Base-by-base conservation (phyloP, 1,140 invertebrate genomes). In the Ctenoplectra terminalis region DNA sequence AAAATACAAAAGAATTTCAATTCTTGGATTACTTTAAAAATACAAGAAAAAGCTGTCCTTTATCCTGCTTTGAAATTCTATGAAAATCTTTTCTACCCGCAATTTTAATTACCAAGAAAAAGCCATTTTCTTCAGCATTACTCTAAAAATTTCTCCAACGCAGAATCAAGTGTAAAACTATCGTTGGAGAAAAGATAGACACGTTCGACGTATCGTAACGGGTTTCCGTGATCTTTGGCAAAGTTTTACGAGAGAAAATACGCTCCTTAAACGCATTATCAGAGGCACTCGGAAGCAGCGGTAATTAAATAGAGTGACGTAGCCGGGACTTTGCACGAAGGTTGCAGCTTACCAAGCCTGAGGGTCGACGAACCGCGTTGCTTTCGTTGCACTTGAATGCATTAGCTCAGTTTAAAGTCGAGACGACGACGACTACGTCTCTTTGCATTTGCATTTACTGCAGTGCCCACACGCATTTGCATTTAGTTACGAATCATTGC, bases 401-500 rank as follows among this genome's bases (percentile, higher is more conserved):
- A 86, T 86, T 86, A 86, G 84, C 61, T 70, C 79, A 52, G 73
- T 73, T 86, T 86, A 86, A 86, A 86, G 85, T 86, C 60, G 79
- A 85, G 84, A 64, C 71, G 67, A 72, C 81, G 74, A 71, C 75
- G 82, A 43, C 81, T 67, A 67, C 54, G 79, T 85, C 83, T 86
- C 85, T 78, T 86, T 86, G 73, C 72, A 86, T 86, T 86, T 86
- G 83, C 85, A 86, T 86, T 86, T 82, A 74, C 84, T 82, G 73
- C 78, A 77, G 85, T 86, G 78, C 60, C 85, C 85, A 82, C 83
- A 78, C 66, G 73, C 84, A 86, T 86, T 86, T 86, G 84, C 85
- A 86, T 86, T 86, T 82, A 82, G 83, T 86, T 86, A 85, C 69
- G 85, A 80, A 86, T 86, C 83, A 85, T 82, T 76, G 83, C 79